Conservation (phyloP, 1,140 invertebrate genomes). For the Lepidurus couesii region DNA sequence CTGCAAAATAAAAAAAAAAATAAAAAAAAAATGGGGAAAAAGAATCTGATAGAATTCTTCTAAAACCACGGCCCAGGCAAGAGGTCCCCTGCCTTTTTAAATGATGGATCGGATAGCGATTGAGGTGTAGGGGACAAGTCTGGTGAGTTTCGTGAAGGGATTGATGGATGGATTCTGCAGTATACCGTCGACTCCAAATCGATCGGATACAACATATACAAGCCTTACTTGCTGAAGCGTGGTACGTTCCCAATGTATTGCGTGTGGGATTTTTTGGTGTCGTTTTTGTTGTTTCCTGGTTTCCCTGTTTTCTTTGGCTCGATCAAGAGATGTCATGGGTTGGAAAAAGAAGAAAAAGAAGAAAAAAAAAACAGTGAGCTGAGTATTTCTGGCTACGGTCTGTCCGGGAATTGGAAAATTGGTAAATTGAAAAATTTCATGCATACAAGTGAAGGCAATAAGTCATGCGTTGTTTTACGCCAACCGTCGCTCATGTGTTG, state of each 20-base stretch:
- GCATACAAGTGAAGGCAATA: neutral
- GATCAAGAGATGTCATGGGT: neutral
- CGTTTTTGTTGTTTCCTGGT: neutral
- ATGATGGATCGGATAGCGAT: neutral
- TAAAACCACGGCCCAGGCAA: neutral
- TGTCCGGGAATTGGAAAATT: neutral
- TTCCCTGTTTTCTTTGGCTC: neutral
- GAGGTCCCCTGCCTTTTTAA: neutral
- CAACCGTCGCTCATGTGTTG: neutral
- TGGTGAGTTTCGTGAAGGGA: constrained; percentile 3
- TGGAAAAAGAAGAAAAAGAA: neutral
- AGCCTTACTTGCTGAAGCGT: too few species aligned
- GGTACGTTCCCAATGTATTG: neutral
- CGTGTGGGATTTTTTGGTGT: constrained; percentile 1
- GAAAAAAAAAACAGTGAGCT: neutral
- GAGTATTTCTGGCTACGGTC: neutral
- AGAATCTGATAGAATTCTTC: neutral
- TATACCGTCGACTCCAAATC: neutral
- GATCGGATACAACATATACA: too few species aligned
- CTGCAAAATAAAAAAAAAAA: neutral
- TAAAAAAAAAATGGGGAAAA: too few species aligned
- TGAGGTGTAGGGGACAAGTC: neutral
- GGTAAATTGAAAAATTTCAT: neutral
- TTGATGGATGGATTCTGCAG: neutral
- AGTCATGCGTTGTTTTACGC: constrained; percentile 4